A percentile compares a stretch with the other conserved stretches of the same genome.
Conservation (phyloP, 2,113 vertebrate genomes). For the Cavia porcellus region DNA sequence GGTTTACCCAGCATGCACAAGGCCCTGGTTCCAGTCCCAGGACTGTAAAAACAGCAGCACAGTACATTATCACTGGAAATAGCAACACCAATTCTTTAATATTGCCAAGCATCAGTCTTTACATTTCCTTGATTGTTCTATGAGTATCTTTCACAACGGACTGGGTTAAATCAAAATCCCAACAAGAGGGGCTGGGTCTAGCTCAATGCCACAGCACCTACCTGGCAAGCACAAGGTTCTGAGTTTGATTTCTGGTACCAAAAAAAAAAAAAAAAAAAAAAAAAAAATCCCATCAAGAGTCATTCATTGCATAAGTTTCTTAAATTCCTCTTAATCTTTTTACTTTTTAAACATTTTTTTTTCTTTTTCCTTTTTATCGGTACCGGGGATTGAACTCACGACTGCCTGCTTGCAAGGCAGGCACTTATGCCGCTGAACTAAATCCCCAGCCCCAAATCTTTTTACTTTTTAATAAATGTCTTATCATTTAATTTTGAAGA, state of each 20-base stretch:
- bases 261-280: too few species aligned
- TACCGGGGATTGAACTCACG: too few species aligned
- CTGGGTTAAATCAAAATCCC: background rate
- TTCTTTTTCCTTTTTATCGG: too few species aligned
- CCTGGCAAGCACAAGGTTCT: too few species aligned
- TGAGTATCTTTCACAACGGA: background rate
- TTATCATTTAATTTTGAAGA: background rate
- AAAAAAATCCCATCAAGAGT: background rate
- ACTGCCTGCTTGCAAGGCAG: too few species aligned
- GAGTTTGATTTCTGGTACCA: too few species aligned
- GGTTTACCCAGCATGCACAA: background rate
- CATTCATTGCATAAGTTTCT: background rate
- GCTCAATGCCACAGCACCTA: too few species aligned
- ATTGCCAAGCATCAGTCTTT: background rate
- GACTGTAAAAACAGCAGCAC: background rate
- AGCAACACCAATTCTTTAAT: background rate
- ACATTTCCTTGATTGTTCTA: background rate
- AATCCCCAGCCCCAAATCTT: too few species aligned
- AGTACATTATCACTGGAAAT: background rate
- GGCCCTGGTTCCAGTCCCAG: background rate
- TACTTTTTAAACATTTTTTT: background rate
- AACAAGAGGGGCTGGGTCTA: too few species aligned
- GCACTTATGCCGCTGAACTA: too few species aligned
- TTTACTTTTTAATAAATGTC: background rate
- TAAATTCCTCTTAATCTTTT: background rate